phyloP scores from a whole-genome alignment of 2,113 vertebrate species.

The Bujurquina vittata region DNA sequence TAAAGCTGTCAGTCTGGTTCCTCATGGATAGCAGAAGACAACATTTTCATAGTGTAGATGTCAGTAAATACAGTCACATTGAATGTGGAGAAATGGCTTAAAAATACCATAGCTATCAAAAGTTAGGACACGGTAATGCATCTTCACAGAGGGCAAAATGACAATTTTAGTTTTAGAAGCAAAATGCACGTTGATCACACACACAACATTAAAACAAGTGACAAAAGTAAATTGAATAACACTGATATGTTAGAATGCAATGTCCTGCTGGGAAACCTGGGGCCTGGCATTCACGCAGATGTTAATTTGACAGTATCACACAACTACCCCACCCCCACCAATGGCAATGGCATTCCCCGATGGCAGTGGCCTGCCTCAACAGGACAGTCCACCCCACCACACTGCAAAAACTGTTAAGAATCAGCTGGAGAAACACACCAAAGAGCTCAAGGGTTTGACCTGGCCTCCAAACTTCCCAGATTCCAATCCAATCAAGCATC shows the following conservation, averaged over 20 bases:
- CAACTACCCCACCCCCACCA: background rate
- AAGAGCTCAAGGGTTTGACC: background rate
- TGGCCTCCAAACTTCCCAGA: background rate
- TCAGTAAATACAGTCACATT: constrained; percentile 4
- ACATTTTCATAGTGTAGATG: constrained; percentile 8
- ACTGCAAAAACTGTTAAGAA: background rate
- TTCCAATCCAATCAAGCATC: background rate
- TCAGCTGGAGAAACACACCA: background rate
- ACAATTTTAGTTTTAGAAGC: background rate
- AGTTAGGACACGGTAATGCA: background rate
- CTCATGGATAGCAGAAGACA: constrained; percentile 8
- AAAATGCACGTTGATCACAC: background rate
- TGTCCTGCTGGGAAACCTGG: background rate
- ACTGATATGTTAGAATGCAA: too few species aligned
- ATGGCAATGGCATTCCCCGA: background rate
- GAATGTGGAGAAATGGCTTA: background rate
- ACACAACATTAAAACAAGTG: too few species aligned
- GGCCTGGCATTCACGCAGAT: background rate
- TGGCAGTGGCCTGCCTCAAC: background rate
- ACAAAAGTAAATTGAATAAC: too few species aligned
- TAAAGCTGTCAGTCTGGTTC: constrained; percentile 45
- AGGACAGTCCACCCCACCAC: background rate
- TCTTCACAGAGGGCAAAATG: background rate
- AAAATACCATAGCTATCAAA: too few species aligned
- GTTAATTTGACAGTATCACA: background rate